Base-by-base conservation (phyloP, 2,113 vertebrate species). In the Cervus canadensis region DNA sequence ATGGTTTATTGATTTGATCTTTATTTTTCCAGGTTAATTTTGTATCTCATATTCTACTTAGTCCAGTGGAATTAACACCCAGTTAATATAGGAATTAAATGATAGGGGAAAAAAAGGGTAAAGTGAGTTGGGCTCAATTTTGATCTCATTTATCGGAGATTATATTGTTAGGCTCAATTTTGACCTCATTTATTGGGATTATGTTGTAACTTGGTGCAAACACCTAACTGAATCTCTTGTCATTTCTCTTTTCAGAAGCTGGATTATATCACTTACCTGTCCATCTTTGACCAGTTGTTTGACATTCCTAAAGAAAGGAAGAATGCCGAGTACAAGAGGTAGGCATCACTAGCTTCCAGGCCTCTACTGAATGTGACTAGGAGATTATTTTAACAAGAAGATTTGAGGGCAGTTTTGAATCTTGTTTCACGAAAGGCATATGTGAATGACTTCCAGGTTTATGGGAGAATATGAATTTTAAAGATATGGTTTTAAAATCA, bases 201-300 rank as follows among this genome's bases (percentile, higher is more conserved):
- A 12, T 67, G 10, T 36, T 95, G 5, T 94, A 33, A 82, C 30
- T 94, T 85, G 59, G 28, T 91, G 4, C 30, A 43, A 14, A 89
- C 33, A 94, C 54, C 30, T 64, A 56, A 45, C 28, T 57, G 25
- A 84, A n/a, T 86, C 16, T 88, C 26, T 67, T 87, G 14, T 45
- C 11, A 33, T 89, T 76, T 93, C 86, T 40, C 0, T 64, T 98
- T 97, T 19, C 95, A 99, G 99, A 99, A 99, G 99, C 84, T 99
- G 94, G 99, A 99, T 98, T 99, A 99, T 43, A 99, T 99, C 98
- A 99, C 99, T 0, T 99, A 99, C 98, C 98, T 99, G 93, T 99
- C 99, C 3, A 99, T 99, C 0, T 99, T 99, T 79, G 99, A 99
- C 98, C 99, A 99, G 89, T 99, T 99, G n/a, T 99, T 99, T 19